Percentiles rank a stretch among this genome's conserved stretches.
These are phyloP conservation scores for Megaptera novaeangliae DNA, from an alignment of 2,113 vertebrate genomes.

Conservation along the genomic window DNA sequence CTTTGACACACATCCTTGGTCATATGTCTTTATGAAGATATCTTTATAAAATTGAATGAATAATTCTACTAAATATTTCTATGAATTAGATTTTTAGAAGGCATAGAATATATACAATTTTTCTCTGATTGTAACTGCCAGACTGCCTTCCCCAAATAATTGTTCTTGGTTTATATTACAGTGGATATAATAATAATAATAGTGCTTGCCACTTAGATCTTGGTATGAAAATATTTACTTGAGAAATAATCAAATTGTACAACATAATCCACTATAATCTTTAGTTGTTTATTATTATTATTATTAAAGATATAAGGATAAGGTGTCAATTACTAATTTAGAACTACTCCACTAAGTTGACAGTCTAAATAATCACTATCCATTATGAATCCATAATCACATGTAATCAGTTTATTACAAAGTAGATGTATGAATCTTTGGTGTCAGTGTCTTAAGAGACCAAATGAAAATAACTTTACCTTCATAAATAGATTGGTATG, in stretches of 20 bases:
- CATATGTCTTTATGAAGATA: neutral
- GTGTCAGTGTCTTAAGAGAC: slow-evolving; percentile 42
- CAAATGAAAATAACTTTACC: slow-evolving; percentile 42
- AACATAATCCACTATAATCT: neutral
- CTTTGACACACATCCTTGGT: neutral
- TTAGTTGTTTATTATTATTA: slow-evolving; percentile 22
- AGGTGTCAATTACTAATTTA: slow-evolving; percentile 50
- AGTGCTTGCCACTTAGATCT: neutral
- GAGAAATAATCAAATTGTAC: neutral
- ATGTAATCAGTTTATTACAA: slow-evolving; percentile 50
- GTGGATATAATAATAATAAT: neutral
- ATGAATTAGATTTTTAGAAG: neutral
- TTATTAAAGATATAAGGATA: slow-evolving; percentile 38
- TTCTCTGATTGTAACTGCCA: neutral
- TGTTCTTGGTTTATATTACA: neutral
- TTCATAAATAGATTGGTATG: neutral
- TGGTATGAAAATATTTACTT: slow-evolving; percentile 13
- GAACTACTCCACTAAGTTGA: slow-evolving; percentile 48
- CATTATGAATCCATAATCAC: slow-evolving; percentile 56
- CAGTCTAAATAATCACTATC: slow-evolving; percentile 44
- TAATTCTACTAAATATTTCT: slow-evolving; percentile 7
- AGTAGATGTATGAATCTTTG: slow-evolving; percentile 25
- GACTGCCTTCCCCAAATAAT: neutral
- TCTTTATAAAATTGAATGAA: neutral
- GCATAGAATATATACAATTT: neutral